Base-by-base conservation (phyloP, 1,140 invertebrate genomes). In the Caenorhabditis tropicalis region DNA sequence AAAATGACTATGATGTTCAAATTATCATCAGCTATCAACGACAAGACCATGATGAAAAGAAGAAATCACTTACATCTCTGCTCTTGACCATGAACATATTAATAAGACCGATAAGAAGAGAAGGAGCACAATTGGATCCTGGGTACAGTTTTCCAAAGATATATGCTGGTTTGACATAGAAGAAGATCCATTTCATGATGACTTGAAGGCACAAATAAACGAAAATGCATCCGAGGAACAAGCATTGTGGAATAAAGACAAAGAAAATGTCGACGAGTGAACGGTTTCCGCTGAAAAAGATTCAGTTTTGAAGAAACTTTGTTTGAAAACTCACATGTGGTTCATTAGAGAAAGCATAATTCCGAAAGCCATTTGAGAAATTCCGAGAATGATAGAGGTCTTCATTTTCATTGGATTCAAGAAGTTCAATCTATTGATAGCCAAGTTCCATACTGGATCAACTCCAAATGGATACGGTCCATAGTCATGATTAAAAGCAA, bases 351-450 rank as follows among this genome's bases (percentile, higher is more conserved):
- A 95, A 89, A 98, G 94, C 88, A 94, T 93, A 1, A 99, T 94
- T 82, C 97, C 97, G 92, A 99, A 98, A 70, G 96, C 94, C 97
- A 99, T 99, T 91, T 99, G 97, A 82, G 94, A 89, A 1, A 99
- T 96, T 65, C 97, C 97, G 88, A 98, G 94, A 87, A 98, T 96
- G 83, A 99, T 96, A 27, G 97, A 98, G 46, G 98, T 92, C 91
- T 99, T 99, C 97, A 99, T 99, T 93, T 99, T 99, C 92, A 95
- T 96, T 0, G 96, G 96, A 92, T 99, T 99, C 33, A 96, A 92
- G 92, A 97, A 98, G 79, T 96, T 95, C 88, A 99, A 97, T 92
- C 98, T 98, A 92, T 99, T 99, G 79, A 94, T 93, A 2, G 96
- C 94, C 74, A 96, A 88, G 88, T 93, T 92, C 94, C 94, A 94